Base-by-base conservation (phyloP, 2,888 invertebrate species). In the Choreutis nemorana region DNA sequence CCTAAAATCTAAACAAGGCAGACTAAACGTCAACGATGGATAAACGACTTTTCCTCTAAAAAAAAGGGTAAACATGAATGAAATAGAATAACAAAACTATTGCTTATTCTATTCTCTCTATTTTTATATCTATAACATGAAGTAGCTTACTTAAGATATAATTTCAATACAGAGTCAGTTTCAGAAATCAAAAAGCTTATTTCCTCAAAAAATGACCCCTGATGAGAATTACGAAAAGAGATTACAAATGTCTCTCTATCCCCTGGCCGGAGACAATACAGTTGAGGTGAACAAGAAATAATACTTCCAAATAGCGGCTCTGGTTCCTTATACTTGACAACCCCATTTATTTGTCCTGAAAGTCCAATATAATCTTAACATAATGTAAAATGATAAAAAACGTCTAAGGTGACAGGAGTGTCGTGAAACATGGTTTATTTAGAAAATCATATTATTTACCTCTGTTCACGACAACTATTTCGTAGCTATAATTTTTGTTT, bases 171-270 rank as follows among this genome's bases (percentile, higher is more conserved):
- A 32, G 86, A 81, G 30, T 61, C 53, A 1, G 86, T 84, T 41
- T 85, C 84, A n/a, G 75, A 68, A 32, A 87, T 77, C 2, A 48
- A 32, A 49, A 86, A 86, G 36, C 81, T 66, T 2, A 86, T 51
- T 51, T 81, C 81, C 58, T 87, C 87, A 28, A 84, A 67, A 47
- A 83, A 87, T 6, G 81, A 72, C 23, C 87, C 87, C 42, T 81
- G 82, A 14, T 78, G 77, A 5, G 75, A 72, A 29, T 85, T 84
- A 13, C 63, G 65, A 48, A 85, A 86, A 0, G 79, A 66, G 4
- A 87, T 51, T 7, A 77, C 60, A 45, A 86, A 83, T 5, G 73
- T 64, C 22, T 78, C 68, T 34, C 71, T 67, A 20, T 81, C 68
- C 3, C 75, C 79, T 1, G 84, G 81, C 15, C 68, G 47, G 22